Base-by-base conservation (phyloP, 2,888 invertebrate species). In the Leucophenga montana region DNA sequence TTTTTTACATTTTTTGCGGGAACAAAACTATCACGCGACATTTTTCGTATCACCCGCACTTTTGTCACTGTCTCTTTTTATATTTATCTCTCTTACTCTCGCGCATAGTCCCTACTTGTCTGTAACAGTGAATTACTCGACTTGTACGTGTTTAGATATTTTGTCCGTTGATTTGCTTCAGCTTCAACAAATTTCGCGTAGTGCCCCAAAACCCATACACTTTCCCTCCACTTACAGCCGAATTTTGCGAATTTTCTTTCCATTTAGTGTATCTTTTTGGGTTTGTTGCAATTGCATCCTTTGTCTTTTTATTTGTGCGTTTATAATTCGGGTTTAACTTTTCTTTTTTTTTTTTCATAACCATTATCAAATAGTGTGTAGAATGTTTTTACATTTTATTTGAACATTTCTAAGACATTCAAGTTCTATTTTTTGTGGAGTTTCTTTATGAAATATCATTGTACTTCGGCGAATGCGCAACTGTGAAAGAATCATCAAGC, bases 241-340 rank as follows among this genome's bases (percentile, higher is more conserved):
- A n/a, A n/a, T n/a, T n/a, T n/a, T 14, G 27, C 20, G 16, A 13
- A 27, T 2, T 33, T 48, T 13, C 16, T n/a, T n/a, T 16, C 18
- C 16, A 9, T 1, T 56, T 56, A 22, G 9, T 56, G 4, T 22
- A 13, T 11, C 27, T 20, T 5, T 56, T 22, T 14, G 20, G 27
- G 22, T 22, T 56, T 56, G 56, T 27, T 11, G 56, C 56, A 56
- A 56, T 22, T 50, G 54, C 78, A 74, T 75, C 80, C 74, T 79
- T 79, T 79, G 79, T 79, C 80, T 80, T 75, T 79, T 70, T 73
- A 74, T 74, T 77, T 66, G 46, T 59, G 64, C 56, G 33, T 48
- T 20, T 20, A 16, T 20, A 56, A 16, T 48, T 44, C 22, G 48
- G 8, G 11, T 20, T 48, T n/a, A n/a, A n/a, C 6, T 46, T 20